phyloP scores from a whole-genome alignment of 2,888 invertebrate species.

The Apamea anceps region DNA sequence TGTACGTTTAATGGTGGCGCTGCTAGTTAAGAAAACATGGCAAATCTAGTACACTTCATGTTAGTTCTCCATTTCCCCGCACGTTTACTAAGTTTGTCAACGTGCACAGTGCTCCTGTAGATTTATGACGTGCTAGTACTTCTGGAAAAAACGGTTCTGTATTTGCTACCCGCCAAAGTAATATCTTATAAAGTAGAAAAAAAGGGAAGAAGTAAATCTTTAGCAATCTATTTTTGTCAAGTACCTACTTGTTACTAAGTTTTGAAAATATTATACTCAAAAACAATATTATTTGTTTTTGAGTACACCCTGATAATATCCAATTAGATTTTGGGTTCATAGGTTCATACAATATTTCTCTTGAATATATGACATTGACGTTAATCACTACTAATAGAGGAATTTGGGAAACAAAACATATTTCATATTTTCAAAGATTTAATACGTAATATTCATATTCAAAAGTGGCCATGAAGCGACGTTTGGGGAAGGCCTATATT shows the following conservation, averaged over 20 bases:
- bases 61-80: not conserved
- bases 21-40: not conserved
- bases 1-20: not conserved
- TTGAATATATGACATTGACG: not conserved
- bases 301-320: not conserved
- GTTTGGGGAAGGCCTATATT: not conserved
- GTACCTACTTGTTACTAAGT: not conserved
- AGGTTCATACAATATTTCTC: not conserved
- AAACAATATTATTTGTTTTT: no score
- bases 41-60: not conserved
- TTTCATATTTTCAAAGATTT: not conserved
- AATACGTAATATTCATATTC: no score
- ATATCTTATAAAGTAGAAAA: not conserved
- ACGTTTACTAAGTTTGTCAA: not conserved
- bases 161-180: not conserved
- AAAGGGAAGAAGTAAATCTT: not conserved
- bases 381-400: not conserved
- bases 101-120: not conserved
- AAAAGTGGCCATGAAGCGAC: not conserved
- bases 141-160: not conserved
- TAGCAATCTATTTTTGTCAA: not conserved
- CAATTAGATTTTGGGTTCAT: not conserved
- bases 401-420: not conserved
- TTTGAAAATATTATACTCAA: not conserved
- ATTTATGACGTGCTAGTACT: conserved; percentile 21